Conservation (phyloP, 2,888 invertebrate species). For the Aphodius sticticus region DNA sequence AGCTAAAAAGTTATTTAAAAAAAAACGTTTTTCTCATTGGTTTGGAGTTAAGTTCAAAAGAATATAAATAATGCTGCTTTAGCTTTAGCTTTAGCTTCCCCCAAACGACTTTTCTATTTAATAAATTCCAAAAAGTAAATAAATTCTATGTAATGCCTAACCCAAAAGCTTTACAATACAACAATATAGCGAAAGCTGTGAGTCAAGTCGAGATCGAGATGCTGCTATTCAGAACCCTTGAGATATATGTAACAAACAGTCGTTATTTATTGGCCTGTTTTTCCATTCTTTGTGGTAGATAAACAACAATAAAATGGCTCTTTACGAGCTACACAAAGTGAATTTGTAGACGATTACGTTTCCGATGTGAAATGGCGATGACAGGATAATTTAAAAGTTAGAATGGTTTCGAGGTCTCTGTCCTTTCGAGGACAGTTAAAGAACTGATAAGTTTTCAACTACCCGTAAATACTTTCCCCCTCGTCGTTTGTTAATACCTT, state of each 20-base stretch:
- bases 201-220: neutral
- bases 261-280: neutral
- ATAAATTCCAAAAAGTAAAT: neutral
- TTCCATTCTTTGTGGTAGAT: conserved; percentile 4
- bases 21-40: no score
- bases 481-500: no score
- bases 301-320: neutral
- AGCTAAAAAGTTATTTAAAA: no score
- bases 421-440: neutral
- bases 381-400: neutral
- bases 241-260: neutral
- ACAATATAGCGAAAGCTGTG: neutral
- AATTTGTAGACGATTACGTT: neutral
- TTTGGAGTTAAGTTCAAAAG: no score
- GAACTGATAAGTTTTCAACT: no score
- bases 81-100: no score
- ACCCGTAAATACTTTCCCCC: no score
- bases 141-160: neutral
- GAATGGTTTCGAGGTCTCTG: neutral
- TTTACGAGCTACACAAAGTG: conserved; percentile 4
- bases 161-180: neutral
- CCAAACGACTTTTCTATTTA: neutral
- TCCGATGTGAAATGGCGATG: neutral
- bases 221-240: neutral
- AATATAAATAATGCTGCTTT: no score